Percentiles rank a stretch among this genome's conserved stretches.
phyloP scores from a whole-genome alignment of 2,888 invertebrate species.

The Cistogaster globosa region DNA sequence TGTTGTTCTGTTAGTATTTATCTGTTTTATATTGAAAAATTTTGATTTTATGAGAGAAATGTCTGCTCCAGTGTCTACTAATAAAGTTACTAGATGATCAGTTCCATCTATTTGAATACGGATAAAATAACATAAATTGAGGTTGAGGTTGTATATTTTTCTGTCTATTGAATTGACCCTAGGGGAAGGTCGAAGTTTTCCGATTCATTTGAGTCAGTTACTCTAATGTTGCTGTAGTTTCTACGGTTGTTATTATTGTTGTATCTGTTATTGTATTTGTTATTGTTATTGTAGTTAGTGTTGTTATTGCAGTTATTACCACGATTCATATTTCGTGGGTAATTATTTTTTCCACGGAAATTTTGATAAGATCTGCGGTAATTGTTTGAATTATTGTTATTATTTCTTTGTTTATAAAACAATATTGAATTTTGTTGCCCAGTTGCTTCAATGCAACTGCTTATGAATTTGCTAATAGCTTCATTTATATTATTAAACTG shows the following conservation, averaged over 20 bases:
- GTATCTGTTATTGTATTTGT: background rate
- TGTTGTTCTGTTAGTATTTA: constrained; percentile 12
- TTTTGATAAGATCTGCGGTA: background rate
- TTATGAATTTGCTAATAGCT: constrained; percentile 48
- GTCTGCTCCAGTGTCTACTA: constrained; percentile 46
- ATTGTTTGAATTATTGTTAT: background rate
- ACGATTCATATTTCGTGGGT: too few relatives aligned
- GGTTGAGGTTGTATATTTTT: constrained; percentile 29
- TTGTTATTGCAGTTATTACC: too few relatives aligned
- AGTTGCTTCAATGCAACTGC: constrained; percentile 52
- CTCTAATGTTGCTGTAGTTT: background rate
- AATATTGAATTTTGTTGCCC: constrained; percentile 53
- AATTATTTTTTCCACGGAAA: background rate
- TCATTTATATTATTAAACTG: constrained; percentile 83
- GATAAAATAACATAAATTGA: constrained; percentile 25
- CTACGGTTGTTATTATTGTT: background rate
- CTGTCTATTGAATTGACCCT: background rate
- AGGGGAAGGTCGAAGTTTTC: constrained; percentile 29
- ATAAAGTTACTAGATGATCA: background rate
- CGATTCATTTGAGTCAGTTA: background rate
- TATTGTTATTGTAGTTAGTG: background rate
- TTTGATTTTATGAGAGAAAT: constrained; percentile 32
- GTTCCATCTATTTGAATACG: constrained; percentile 11
- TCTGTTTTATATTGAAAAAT: background rate
- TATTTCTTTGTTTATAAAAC: background rate